Base-by-base conservation (phyloP, 2,888 invertebrate genomes). In the Zootermopsis nevadensis region DNA sequence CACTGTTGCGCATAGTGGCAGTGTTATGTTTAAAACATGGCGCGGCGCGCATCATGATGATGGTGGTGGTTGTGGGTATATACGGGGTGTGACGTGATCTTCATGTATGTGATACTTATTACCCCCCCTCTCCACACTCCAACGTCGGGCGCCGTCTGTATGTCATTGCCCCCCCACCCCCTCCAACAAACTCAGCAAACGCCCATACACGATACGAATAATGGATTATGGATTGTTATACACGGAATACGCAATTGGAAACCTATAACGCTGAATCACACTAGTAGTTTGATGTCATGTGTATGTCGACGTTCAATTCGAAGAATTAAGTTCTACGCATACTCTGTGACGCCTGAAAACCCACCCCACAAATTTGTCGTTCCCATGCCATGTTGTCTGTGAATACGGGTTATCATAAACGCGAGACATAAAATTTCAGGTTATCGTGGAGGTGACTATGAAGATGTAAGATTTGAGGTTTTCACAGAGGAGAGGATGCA, bases 71-170 rank as follows among this genome's bases (percentile, higher is more conserved):
- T n/a, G 60, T 60, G 60, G 60, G 60, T 60, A 60, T 60, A 60
- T 60, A 60, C n/a, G 60, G 60, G 60, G 69, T 33, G 69, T 69
- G 69, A 69, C 69, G 69, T 69, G 69, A 69, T 33, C 31, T 33
- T 69, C 69, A 69, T 69, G 69, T 33, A 69, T 69, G 69, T 69
- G 69, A 31, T 33, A 33, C 69, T 69, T 33, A 69, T 69, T 69
- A 69, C 60, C 27, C 60, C 60, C 60, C 6, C n/a, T 27, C 8
- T 0, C 60, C 60, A 6, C 60, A 27, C 3, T n/a, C 60, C 60
- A 60, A n/a, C n/a, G 60, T 60, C 6, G 60, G 31, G 69, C 69
- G 69, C 69, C 69, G 69, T 33, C 19, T 69, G 69, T 15, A 69
- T 27, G 69, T 69, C 69, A 69, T 69, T 69, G 69, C 69, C 69